Evolutionary conservation across 2,113 vertebrate genomes (phyloP).

Genomic region (Corvus hawaiiensis): DNA sequence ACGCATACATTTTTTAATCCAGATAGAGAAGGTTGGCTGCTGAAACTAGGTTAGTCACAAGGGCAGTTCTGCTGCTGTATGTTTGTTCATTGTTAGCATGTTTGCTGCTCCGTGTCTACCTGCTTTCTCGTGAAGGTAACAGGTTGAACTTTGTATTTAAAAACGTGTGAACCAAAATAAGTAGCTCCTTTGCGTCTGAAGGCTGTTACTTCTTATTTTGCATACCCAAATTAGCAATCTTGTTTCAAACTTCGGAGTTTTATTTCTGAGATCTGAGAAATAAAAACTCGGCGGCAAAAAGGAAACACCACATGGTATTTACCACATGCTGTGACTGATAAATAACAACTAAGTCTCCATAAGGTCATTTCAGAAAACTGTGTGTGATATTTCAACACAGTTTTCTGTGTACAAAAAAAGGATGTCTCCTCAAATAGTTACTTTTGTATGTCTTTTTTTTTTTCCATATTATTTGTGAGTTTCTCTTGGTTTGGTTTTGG

Average conservation of each 20-base stretch:
- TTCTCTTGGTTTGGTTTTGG: constrained; percentile 76
- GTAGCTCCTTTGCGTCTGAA: background rate
- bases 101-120: background rate
- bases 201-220: background rate
- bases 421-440: constrained; percentile 48
- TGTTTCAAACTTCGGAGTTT: background rate
- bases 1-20: constrained; percentile 99
- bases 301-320: background rate
- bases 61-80: background rate
- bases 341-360: background rate
- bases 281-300: background rate
- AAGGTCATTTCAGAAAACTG: constrained; percentile 30
- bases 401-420: constrained; percentile 8
- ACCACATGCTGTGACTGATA: background rate
- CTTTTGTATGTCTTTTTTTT: constrained; percentile 69
- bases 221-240: background rate
- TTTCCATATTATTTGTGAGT: constrained; percentile 73
- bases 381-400: background rate
- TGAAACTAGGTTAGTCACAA: constrained; percentile 89
- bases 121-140: background rate
- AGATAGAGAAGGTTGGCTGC: constrained; percentile 95
- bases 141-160: background rate
- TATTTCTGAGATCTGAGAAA: background rate
- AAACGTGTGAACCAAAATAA: background rate
- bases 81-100: background rate